A percentile compares a stretch with the other conserved stretches of the same genome.
Conservation (phyloP, 2,888 invertebrate species). For the Marronus borbonicus region DNA sequence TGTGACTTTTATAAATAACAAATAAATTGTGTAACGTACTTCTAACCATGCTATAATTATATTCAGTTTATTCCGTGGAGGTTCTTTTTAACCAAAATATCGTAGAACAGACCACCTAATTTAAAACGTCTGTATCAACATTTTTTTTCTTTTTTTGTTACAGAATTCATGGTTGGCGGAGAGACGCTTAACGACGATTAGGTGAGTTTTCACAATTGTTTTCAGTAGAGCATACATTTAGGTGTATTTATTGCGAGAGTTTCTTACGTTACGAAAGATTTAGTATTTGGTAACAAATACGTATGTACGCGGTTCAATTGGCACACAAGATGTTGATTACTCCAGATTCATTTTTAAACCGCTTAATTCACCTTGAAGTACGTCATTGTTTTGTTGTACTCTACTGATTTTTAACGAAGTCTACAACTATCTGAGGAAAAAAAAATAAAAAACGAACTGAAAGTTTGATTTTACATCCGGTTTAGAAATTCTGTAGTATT, state of each 20-base stretch:
- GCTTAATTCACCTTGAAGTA: slow-evolving; percentile 1
- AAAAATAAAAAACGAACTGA: too few relatives aligned
- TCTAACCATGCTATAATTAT: slow-evolving; percentile 37
- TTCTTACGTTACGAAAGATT: slow-evolving; percentile 30
- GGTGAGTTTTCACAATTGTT: slow-evolving; percentile 42
- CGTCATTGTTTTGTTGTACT: too few relatives aligned
- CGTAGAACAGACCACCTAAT: slow-evolving; percentile 39
- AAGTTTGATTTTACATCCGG: too few relatives aligned
- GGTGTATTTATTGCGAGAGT: slow-evolving; percentile 36
- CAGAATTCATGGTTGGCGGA: slow-evolving; percentile 18
- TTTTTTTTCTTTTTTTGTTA: slow-evolving; percentile 24
- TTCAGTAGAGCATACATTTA: slow-evolving; percentile 20
- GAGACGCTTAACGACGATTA: slow-evolving; percentile 34
- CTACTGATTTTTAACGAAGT: too few relatives aligned
- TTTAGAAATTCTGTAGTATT: too few relatives aligned
- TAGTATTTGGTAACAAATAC: slow-evolving; percentile 22
- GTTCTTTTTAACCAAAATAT: slow-evolving; percentile 32
- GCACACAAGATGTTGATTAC: slow-evolving; percentile 24
- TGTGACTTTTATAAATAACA: slow-evolving; percentile 26
- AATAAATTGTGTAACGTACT: slow-evolving; percentile 25
- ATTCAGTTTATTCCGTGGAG: slow-evolving; percentile 30
- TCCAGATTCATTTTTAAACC: slow-evolving; percentile 14
- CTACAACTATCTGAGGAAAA: too few relatives aligned
- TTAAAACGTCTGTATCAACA: slow-evolving; percentile 38
- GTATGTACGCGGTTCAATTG: slow-evolving; percentile 13